Percentiles rank a stretch among this genome's conserved stretches.
Evolutionary conservation across 2,888 invertebrate species (phyloP).

Genomic region (Drosophila picticornis): DNA sequence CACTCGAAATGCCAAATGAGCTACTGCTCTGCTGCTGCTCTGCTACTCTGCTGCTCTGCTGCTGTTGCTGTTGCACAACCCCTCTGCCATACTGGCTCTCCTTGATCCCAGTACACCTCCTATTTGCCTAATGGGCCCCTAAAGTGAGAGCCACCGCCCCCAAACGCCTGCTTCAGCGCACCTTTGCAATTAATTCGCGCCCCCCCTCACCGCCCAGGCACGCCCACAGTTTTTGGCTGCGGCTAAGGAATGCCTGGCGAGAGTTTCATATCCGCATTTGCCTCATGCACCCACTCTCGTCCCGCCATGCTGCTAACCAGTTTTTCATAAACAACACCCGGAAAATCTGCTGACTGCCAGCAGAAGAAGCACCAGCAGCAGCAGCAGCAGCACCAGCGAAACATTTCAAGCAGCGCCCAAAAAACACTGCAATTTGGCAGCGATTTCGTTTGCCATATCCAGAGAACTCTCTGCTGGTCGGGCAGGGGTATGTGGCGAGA

Average conservation of each 20-base stretch:
- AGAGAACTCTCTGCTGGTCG: slow-evolving; percentile 11
- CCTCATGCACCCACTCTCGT: not conserved
- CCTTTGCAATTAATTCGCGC: slow-evolving; percentile 78
- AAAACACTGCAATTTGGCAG: slow-evolving; percentile 73
- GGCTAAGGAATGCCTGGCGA: slow-evolving; percentile 56
- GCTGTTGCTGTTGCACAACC: slow-evolving; percentile 2
- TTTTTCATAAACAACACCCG: slow-evolving; percentile 78
- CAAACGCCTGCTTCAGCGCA: slow-evolving; percentile 50
- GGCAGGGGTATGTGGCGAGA: not conserved
- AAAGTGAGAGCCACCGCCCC: slow-evolving; percentile 38
- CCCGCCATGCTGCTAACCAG: slow-evolving; percentile 26
- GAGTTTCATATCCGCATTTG: slow-evolving; percentile 27
- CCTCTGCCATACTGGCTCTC: not conserved
- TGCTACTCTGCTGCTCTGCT: slow-evolving; percentile 16
- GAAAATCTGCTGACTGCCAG: slow-evolving; percentile 78
- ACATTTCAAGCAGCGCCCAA: slow-evolving; percentile 59
- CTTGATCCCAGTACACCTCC: slow-evolving; percentile 46
- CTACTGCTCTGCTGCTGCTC: slow-evolving; percentile 39
- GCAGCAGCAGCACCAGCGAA: slow-evolving; percentile 41
- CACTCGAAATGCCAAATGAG: slow-evolving; percentile 80
- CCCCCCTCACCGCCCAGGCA: slow-evolving; percentile 16
- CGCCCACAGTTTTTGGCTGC: slow-evolving; percentile 47
- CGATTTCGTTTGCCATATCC: slow-evolving; percentile 62
- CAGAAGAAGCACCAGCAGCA: slow-evolving; percentile 55
- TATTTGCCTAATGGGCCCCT: slow-evolving; percentile 75